Evolutionary conservation across 2,797 vertebrate genomes (phyloP).

Genomic region (Poecilia picta): DNA sequence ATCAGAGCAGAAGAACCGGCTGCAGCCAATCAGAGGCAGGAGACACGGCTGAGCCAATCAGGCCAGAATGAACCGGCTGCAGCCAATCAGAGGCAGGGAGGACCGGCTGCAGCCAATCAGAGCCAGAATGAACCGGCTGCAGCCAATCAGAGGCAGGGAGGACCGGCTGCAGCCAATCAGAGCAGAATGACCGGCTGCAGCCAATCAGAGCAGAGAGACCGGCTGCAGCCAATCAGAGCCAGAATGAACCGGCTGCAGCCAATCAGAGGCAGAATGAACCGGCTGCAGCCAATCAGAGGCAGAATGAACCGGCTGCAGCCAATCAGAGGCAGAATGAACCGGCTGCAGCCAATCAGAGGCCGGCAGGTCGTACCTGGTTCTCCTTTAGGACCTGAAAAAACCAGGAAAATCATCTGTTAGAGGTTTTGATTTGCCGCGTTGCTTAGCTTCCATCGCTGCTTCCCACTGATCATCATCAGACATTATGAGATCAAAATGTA

Average conservation of each 20-base stretch:
- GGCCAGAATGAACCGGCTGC: not conserved
- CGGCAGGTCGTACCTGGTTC: not conserved
- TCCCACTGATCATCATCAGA: too few species aligned
- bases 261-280: not conserved
- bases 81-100: not conserved
- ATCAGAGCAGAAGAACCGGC: not conserved
- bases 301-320: too few species aligned
- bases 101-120: too few species aligned
- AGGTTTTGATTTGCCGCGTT: not conserved
- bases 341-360: too few species aligned
- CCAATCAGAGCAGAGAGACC: too few species aligned
- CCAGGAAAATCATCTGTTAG: not conserved
- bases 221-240: not conserved
- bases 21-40: not conserved
- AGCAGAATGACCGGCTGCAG: accelerated
- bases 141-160: not conserved
- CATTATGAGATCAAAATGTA: too few species aligned
- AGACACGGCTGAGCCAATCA: too few species aligned
- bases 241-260: not conserved
- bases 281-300: too few species aligned
- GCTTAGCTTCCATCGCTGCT: not conserved
- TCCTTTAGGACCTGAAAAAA: not conserved
- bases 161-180: too few species aligned
- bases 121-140: not conserved
- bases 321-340: too few species aligned